Conservation (phyloP, 2,888 invertebrate genomes). For the Hypercompe scribonia region DNA sequence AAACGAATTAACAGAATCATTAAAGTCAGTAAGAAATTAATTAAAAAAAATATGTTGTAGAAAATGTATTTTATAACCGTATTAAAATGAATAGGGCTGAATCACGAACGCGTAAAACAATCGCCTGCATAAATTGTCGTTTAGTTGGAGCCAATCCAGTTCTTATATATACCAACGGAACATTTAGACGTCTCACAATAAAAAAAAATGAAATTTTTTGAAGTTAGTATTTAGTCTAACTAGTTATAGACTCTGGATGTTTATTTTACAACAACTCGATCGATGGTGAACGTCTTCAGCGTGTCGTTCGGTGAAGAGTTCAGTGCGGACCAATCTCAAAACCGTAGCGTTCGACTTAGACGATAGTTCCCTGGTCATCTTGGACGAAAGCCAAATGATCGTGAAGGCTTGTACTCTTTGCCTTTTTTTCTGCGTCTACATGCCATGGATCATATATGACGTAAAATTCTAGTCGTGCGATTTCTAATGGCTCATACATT, state of each 20-base stretch:
- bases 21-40: background rate
- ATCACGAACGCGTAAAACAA: background rate
- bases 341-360: no score
- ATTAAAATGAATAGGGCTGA: background rate
- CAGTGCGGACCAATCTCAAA: no score
- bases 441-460: background rate
- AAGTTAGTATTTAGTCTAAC: background rate
- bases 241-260: background rate
- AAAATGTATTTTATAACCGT: background rate
- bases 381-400: background rate
- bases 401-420: background rate
- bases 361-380: background rate
- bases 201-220: background rate
- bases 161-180: background rate
- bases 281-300: no score
- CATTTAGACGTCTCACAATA: background rate
- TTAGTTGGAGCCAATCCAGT: background rate
- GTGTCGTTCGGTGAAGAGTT: no score
- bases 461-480: background rate
- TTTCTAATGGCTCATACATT: no score
- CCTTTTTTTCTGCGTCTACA: background rate
- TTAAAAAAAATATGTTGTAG: no score
- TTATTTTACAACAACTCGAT: no score
- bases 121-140: background rate
- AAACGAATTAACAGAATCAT: no score